These are phyloP conservation scores for Rhingia campestris DNA, from an alignment of 2,888 invertebrate species.

Conservation along the genomic window DNA sequence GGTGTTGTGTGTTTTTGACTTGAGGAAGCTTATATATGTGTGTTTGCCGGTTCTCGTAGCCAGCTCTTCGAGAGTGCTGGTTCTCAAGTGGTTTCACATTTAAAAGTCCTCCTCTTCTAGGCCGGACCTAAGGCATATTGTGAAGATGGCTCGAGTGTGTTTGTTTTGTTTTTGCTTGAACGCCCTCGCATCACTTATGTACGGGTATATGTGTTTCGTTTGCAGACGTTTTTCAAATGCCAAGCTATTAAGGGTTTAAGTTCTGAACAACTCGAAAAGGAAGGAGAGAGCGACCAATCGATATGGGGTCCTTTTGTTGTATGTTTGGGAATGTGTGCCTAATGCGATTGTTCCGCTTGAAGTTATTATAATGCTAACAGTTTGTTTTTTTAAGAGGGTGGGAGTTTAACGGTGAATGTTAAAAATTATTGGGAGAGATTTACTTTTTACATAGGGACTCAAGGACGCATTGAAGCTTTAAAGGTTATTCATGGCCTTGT, in stretches of 20 bases:
- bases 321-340: background rate
- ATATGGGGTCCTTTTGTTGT: slow-evolving; percentile 2
- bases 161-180: slow-evolving; percentile 36
- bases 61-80: slow-evolving; percentile 17
- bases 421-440: no score
- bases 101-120: slow-evolving; percentile 18
- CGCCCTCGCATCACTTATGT: slow-evolving; percentile 44
- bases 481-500: no score
- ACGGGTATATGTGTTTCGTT: slow-evolving; percentile 5
- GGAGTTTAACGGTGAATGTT: background rate
- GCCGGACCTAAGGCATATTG: slow-evolving; percentile 14
- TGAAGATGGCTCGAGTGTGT: background rate
- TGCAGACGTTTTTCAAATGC: slow-evolving; percentile 23
- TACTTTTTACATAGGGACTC: no score
- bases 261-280: slow-evolving; percentile 17
- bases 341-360: slow-evolving; percentile 2
- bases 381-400: background rate
- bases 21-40: background rate
- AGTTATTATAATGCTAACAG: background rate
- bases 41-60: slow-evolving; percentile 9
- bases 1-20: background rate
- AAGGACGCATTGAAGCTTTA: no score
- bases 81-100: slow-evolving; percentile 55
- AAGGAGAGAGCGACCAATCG: slow-evolving; percentile 22
- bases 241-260: slow-evolving; percentile 52